Percentiles rank a stretch among this genome's conserved stretches.
Evolutionary conservation across 2,797 vertebrate genomes (phyloP).

Genomic region (Danio choprae): DNA sequence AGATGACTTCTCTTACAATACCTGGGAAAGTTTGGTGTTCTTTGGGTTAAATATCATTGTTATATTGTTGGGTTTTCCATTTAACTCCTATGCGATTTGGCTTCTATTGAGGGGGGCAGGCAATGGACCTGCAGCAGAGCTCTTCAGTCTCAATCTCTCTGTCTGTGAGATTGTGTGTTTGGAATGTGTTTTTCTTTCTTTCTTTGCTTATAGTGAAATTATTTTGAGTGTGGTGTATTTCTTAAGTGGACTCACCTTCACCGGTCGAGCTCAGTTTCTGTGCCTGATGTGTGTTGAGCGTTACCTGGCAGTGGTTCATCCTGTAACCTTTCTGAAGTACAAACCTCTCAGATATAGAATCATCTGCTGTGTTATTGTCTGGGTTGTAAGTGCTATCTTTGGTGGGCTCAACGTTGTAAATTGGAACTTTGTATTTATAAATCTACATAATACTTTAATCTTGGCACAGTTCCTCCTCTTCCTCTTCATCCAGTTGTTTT

Average conservation of each 20-base stretch:
- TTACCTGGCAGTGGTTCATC: constrained; percentile 50
- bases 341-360: constrained; percentile 52
- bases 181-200: not conserved
- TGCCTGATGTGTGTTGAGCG: constrained; percentile 39
- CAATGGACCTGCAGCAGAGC: constrained; percentile 8
- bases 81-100: not conserved
- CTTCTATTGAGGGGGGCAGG: constrained; percentile 3
- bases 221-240: not conserved
- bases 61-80: not conserved
- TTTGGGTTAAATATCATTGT: not conserved
- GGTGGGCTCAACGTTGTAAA: not conserved
- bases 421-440: too few species aligned
- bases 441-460: not conserved
- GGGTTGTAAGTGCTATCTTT: not conserved
- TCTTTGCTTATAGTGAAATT: too few species aligned
- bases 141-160: not conserved
- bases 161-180: not conserved
- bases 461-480: not conserved
- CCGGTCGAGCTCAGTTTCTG: constrained; percentile 26
- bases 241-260: not conserved
- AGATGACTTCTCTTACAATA: not conserved
- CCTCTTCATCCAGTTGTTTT: constrained; percentile 34
- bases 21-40: not conserved
- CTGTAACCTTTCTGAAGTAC: constrained; percentile 44
- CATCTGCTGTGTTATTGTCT: constrained; percentile 26